Conservation (phyloP, 2,113 vertebrate genomes). For the Muntiacus muntjak region DNA sequence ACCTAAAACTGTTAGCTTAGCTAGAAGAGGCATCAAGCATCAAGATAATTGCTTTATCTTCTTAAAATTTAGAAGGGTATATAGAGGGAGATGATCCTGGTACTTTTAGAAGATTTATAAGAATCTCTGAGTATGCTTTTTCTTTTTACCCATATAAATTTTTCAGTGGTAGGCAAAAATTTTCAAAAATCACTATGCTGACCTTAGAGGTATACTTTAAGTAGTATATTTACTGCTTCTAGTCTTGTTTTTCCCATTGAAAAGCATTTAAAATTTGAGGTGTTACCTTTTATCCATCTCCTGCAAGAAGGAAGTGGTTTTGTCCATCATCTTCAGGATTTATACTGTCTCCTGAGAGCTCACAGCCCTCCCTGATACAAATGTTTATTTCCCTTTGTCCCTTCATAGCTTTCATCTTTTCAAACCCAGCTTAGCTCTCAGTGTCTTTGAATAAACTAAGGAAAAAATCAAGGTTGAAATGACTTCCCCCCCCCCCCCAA, state of each 20-base stretch:
- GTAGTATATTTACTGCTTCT: background rate
- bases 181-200: background rate
- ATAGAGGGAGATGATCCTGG: background rate
- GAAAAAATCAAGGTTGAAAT: background rate
- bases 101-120: background rate
- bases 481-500: background rate
- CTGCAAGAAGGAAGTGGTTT: background rate
- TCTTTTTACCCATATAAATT: background rate
- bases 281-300: background rate
- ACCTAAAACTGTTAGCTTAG: background rate
- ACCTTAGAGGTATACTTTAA: background rate
- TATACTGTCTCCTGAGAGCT: background rate
- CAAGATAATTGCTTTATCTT: background rate
- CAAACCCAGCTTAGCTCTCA: background rate
- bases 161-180: background rate
- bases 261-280: background rate
- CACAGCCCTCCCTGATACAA: background rate
- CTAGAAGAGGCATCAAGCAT: background rate
- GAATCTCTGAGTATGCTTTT: background rate
- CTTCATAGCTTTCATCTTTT: background rate
- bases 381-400: background rate
- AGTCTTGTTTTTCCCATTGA: slow-evolving; percentile 16
- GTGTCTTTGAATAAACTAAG: background rate
- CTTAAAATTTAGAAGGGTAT: background rate
- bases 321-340: background rate